Percentiles rank a stretch among this genome's conserved stretches.
phyloP scores from a whole-genome alignment of 2,797 vertebrate species.

The Kryptolebias ocellatus region DNA sequence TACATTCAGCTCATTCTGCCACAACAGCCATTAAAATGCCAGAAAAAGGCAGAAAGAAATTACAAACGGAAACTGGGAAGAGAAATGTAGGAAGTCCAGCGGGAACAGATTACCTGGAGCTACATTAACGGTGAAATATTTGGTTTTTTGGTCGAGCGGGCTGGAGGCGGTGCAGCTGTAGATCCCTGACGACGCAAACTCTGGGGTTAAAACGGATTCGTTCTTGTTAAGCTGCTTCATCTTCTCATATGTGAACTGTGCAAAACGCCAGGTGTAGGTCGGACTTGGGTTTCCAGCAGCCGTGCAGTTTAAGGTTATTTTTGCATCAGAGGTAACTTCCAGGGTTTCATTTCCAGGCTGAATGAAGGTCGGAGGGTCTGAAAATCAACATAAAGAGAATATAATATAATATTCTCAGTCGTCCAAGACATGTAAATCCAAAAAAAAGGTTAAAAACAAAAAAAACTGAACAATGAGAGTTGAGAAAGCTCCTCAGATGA shows the following conservation, averaged over 20 bases:
- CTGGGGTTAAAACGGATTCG: conserved; percentile 4
- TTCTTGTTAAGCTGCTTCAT: not conserved
- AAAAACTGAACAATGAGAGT: not conserved
- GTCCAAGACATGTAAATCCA: no score
- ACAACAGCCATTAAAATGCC: not conserved
- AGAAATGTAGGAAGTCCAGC: not conserved
- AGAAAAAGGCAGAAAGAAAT: not conserved
- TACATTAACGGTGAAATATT: conserved; percentile 56
- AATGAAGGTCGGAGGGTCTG: conserved; percentile 64
- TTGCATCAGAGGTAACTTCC: not conserved
- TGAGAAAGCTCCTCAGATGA: not conserved
- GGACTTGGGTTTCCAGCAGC: conserved; percentile 67
- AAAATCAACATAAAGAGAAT: conserved; percentile 1
- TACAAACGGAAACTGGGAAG: not conserved
- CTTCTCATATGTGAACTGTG: accelerated
- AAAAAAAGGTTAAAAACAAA: no score
- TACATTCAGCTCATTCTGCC: conserved; percentile 31
- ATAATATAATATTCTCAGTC: no score
- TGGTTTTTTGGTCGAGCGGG: conserved; percentile 11
- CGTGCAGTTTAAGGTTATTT: conserved; percentile 58
- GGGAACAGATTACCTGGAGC: conserved; percentile 53
- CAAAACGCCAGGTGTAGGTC: conserved; percentile 52
- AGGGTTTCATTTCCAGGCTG: conserved; percentile 29
- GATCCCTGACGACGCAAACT: conserved; percentile 40
- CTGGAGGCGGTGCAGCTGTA: conserved; percentile 71